Evolutionary conservation across 2,888 invertebrate genomes (phyloP).

Genomic region (Oscheius myriophilus): DNA sequence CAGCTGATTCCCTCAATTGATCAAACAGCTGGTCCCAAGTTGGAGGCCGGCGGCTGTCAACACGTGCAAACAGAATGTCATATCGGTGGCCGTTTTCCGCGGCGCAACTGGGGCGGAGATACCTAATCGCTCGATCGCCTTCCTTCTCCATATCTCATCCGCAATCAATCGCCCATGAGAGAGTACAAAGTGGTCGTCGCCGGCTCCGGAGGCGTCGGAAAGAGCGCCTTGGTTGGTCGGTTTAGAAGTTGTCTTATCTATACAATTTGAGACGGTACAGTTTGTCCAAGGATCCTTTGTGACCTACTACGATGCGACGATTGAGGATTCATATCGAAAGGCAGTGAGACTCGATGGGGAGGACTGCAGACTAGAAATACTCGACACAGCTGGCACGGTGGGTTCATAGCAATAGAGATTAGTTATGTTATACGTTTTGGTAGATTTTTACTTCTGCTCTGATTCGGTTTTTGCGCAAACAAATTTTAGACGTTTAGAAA

Average conservation of each 20-base stretch:
- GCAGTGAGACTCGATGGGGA: slow-evolving; percentile 98
- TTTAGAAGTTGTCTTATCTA: neutral
- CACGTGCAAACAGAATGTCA: no score
- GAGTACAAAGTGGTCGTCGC: slow-evolving; percentile 99
- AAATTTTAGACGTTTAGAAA: no score
- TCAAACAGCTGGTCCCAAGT: no score
- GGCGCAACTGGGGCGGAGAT: slow-evolving; percentile 11
- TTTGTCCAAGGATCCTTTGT: slow-evolving; percentile 99
- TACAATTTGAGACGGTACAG: slow-evolving; percentile 81
- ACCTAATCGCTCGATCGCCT: no score
- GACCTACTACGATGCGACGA: slow-evolving; percentile 93
- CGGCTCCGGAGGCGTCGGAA: slow-evolving; percentile 98
- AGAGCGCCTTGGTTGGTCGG: slow-evolving; percentile 82
- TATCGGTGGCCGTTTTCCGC: slow-evolving; percentile 11
- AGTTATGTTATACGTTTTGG: no score
- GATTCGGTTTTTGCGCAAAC: no score
- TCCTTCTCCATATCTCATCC: no score
- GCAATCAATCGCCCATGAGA: slow-evolving; percentile 79
- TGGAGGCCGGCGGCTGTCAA: no score
- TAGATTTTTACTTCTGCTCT: no score
- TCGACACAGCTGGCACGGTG: slow-evolving; percentile 98
- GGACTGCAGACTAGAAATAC: slow-evolving; percentile 98
- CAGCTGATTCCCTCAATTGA: no score
- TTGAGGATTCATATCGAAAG: slow-evolving; percentile 98
- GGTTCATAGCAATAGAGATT: neutral